A percentile compares a stretch with the other conserved stretches of the same genome.
Conservation (phyloP, 2,113 vertebrate genomes). For the Catharus fuscescens region DNA sequence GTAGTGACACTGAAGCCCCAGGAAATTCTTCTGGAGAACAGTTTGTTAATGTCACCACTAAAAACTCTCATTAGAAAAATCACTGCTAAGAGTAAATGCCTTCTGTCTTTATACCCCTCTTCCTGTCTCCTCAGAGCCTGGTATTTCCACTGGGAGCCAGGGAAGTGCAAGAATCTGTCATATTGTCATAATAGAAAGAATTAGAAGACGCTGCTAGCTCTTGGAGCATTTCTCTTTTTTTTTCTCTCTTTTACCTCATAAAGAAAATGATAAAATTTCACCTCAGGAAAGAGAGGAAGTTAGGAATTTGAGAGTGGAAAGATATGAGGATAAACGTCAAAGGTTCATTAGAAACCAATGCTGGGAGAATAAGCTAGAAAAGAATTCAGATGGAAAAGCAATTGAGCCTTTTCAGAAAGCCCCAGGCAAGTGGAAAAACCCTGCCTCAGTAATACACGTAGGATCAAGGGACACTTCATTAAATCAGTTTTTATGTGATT, state of each 20-base stretch:
- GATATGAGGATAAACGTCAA: slow-evolving; percentile 7
- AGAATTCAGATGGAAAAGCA: slow-evolving; percentile 10
- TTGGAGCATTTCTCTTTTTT: neutral
- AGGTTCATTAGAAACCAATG: slow-evolving; percentile 1
- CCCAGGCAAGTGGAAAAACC: neutral
- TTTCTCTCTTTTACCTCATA: neutral
- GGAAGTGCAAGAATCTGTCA: slow-evolving; percentile 36
- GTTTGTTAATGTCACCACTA: slow-evolving; percentile 31
- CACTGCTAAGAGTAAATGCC: slow-evolving; percentile 56
- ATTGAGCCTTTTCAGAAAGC: slow-evolving; percentile 25
- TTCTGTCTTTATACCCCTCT: slow-evolving; percentile 39
- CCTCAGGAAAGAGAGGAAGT: neutral
- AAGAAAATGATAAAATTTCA: slow-evolving; percentile 39
- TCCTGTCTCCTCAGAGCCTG: neutral
- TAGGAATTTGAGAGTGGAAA: neutral
- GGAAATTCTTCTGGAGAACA: slow-evolving; percentile 51
- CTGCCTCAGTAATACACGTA: neutral
- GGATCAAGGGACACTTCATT: slow-evolving; percentile 24
- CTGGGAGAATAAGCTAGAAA: neutral
- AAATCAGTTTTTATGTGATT: slow-evolving; percentile 1
- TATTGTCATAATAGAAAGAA: slow-evolving; percentile 76
- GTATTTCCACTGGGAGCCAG: slow-evolving; percentile 56
- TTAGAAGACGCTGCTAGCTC: slow-evolving; percentile 61
- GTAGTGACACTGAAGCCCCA: slow-evolving; percentile 31
- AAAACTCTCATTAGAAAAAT: slow-evolving; percentile 58